Evolutionary conservation across 1,140 invertebrate genomes (phyloP).

Genomic region (Plutomurus gul): DNA sequence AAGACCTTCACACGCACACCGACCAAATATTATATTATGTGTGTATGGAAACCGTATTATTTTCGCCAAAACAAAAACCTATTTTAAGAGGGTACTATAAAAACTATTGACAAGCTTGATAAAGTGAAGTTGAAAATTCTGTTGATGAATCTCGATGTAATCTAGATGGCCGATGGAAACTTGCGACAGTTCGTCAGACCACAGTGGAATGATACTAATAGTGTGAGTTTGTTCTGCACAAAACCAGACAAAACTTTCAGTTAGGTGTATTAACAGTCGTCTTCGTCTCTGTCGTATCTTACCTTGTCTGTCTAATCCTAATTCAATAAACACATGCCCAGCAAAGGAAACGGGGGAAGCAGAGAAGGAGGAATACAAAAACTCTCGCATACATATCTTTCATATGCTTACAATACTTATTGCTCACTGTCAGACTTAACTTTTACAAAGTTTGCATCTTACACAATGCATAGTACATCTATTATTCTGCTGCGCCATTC

Average conservation of each 20-base stretch:
- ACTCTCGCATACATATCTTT: not conserved
- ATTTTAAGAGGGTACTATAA: not conserved
- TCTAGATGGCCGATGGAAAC: too few species aligned
- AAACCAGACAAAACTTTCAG: too few species aligned
- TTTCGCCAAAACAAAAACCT: not conserved
- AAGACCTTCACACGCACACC: not conserved
- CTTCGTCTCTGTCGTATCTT: not conserved
- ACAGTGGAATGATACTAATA: too few species aligned
- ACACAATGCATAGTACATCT: too few species aligned
- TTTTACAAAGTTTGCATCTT: too few species aligned
- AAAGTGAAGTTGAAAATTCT: not conserved
- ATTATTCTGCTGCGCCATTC: too few species aligned
- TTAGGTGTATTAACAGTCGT: not conserved
- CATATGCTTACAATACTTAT: too few species aligned
- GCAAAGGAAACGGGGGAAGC: not conserved
- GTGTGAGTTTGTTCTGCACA: too few species aligned
- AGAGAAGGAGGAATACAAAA: not conserved
- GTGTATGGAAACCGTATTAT: not conserved
- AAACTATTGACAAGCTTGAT: not conserved
- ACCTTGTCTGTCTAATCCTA: not conserved
- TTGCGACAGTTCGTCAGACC: too few species aligned
- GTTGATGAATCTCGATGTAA: too few species aligned
- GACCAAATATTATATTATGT: not conserved
- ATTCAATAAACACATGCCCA: not conserved
- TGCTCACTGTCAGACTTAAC: too few species aligned